Evolutionary conservation across 2,888 invertebrate species (phyloP).

Genomic region (Cyclophora punctaria): DNA sequence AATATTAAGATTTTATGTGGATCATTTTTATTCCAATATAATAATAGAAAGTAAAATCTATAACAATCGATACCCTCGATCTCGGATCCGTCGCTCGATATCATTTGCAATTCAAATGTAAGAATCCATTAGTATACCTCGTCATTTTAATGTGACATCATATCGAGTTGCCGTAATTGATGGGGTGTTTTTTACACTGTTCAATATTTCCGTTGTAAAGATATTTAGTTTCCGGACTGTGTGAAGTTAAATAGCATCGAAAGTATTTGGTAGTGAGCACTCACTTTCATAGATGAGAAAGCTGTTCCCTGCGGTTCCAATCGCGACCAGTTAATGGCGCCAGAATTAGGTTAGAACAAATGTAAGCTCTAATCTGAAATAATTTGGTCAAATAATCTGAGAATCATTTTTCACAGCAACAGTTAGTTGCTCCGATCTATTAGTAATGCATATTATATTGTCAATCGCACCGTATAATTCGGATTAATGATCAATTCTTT

Average conservation of each 20-base stretch:
- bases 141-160: conserved; percentile 74
- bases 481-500: conserved; percentile 46
- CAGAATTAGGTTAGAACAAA: too few relatives aligned
- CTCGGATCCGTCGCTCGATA: conserved; percentile 4
- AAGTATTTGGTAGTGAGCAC: too few relatives aligned
- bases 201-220: conserved; percentile 14
- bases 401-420: too few relatives aligned
- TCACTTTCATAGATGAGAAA: too few relatives aligned
- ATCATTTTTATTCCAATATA: too few relatives aligned
- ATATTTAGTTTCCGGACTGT: too few relatives aligned
- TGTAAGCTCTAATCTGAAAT: too few relatives aligned
- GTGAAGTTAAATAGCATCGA: too few relatives aligned
- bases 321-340: too few relatives aligned
- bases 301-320: too few relatives aligned
- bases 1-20: too few relatives aligned
- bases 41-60: conserved; percentile 1
- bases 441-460: conserved; percentile 20
- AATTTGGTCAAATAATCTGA: too few relatives aligned
- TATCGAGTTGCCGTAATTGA: conserved; percentile 75
- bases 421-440: conserved; percentile 23
- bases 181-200: conserved; percentile 49
- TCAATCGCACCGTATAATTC: conserved; percentile 55
- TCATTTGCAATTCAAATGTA: conserved; percentile 72
- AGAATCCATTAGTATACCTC: conserved; percentile 68
- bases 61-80: conserved; percentile 51